These are phyloP conservation scores for Drosophila sordidapex DNA, from an alignment of 2,888 invertebrate species.

Conservation along the genomic window DNA sequence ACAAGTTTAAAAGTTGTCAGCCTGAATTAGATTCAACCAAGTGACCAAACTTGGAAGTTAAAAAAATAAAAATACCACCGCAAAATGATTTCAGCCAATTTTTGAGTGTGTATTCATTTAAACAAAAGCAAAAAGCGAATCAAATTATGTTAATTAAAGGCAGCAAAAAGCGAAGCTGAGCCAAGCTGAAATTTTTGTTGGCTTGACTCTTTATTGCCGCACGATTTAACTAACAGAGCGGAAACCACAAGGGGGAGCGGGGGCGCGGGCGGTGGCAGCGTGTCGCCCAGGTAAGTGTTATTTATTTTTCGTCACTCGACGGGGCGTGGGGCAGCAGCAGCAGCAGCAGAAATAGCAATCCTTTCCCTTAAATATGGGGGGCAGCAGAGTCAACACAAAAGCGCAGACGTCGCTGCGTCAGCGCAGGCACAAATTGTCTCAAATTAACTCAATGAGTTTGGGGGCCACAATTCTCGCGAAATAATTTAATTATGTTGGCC, in stretches of 20 bases:
- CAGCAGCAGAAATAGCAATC: slow-evolving; percentile 27
- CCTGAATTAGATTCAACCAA: slow-evolving; percentile 6
- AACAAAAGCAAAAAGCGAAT: slow-evolving; percentile 32
- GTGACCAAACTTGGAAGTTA: slow-evolving; percentile 15
- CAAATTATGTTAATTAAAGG: slow-evolving; percentile 77
- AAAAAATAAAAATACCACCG: slow-evolving; percentile 5
- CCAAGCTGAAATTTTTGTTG: slow-evolving; percentile 48
- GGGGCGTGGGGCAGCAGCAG: neutral
- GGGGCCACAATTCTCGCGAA: slow-evolving; percentile 45
- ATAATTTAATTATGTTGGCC: slow-evolving; percentile 72
- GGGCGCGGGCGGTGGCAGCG: neutral
- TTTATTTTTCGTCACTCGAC: slow-evolving; percentile 31
- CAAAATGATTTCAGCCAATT: slow-evolving; percentile 55
- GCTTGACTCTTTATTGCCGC: slow-evolving; percentile 69
- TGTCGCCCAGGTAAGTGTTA: slow-evolving; percentile 41
- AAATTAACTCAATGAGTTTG: slow-evolving; percentile 74
- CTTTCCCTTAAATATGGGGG: slow-evolving; percentile 16
- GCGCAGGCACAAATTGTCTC: slow-evolving; percentile 62
- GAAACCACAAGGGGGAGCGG: neutral
- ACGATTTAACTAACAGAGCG: slow-evolving; percentile 59
- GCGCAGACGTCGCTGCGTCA: slow-evolving; percentile 50
- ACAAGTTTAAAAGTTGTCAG: neutral
- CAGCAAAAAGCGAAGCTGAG: slow-evolving; percentile 23
- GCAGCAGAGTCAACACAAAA: slow-evolving; percentile 34
- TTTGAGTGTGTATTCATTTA: slow-evolving; percentile 45